Conservation (phyloP, 2,113 vertebrate species). For the Hydrolagus affinis region DNA sequence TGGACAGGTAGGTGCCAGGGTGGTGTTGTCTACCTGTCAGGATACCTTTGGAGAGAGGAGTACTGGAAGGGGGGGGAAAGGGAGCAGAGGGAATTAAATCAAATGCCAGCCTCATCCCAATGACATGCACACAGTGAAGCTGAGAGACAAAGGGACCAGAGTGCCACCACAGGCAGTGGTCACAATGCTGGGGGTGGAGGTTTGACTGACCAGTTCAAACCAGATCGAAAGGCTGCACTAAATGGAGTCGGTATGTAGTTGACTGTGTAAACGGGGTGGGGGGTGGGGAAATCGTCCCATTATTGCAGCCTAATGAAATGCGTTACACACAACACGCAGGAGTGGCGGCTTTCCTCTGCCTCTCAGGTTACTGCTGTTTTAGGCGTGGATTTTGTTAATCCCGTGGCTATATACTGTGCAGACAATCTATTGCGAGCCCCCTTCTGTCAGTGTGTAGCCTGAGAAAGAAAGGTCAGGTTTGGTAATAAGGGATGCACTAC, state of each 20-base stretch:
- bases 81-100: not conserved
- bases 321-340: not conserved
- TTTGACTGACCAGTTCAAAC: not conserved
- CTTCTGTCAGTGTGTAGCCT: not conserved
- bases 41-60: too few relatives aligned
- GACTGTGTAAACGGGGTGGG: constrained; percentile 2
- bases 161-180: too few relatives aligned
- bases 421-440: constrained; percentile 3
- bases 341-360: not conserved
- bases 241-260: not conserved
- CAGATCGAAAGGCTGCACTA: not conserved
- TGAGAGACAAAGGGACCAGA: not conserved
- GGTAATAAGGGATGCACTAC: constrained; percentile 12
- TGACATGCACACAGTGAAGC: not conserved
- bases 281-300: not conserved
- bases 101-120: not conserved
- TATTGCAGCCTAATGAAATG: constrained; percentile 2
- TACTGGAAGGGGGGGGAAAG: too few relatives aligned
- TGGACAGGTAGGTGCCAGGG: too few relatives aligned
- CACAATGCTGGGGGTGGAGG: not conserved
- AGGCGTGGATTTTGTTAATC: not conserved
- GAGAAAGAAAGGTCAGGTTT: not conserved
- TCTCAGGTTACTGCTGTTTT: not conserved
- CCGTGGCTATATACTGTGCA: not conserved
- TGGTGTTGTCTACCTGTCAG: too few relatives aligned